Evolutionary conservation across 2,797 vertebrate species (phyloP).

Genomic region (Lepidocolaptes lacrymiger): DNA sequence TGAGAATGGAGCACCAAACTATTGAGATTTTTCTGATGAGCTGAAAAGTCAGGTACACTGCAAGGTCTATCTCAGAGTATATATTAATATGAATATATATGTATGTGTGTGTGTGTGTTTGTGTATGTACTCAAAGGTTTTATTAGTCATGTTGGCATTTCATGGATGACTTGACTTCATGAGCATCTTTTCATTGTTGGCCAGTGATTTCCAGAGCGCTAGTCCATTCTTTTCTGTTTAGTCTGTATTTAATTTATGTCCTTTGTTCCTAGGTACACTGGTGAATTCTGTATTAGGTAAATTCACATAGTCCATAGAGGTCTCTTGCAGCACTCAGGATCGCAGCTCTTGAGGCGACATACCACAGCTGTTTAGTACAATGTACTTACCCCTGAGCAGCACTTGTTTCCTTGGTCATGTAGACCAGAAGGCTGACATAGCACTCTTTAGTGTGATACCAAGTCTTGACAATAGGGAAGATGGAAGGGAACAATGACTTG

Average conservation of each 20-base stretch:
- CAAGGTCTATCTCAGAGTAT: background rate
- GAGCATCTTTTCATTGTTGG: background rate
- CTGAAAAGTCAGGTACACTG: background rate
- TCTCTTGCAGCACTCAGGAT: background rate
- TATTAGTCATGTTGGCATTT: background rate
- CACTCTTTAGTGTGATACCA: background rate
- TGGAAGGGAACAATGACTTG: background rate
- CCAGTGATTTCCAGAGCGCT: background rate
- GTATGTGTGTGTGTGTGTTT: background rate
- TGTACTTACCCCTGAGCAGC: background rate
- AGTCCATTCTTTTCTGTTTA: background rate
- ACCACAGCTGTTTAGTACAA: rapidly evolving
- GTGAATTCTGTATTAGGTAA: background rate
- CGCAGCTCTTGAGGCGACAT: background rate
- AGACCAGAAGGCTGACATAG: background rate
- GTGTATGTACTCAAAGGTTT: background rate
- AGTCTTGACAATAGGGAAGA: background rate
- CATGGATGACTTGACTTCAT: background rate
- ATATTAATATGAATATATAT: background rate
- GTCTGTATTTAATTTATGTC: background rate
- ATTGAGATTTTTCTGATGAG: background rate
- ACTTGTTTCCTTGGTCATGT: background rate
- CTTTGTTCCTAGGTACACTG: background rate
- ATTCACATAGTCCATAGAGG: background rate
- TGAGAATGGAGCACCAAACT: background rate